phyloP scores from a whole-genome alignment of 2,113 vertebrate genomes.

The Trinectes maculatus region DNA sequence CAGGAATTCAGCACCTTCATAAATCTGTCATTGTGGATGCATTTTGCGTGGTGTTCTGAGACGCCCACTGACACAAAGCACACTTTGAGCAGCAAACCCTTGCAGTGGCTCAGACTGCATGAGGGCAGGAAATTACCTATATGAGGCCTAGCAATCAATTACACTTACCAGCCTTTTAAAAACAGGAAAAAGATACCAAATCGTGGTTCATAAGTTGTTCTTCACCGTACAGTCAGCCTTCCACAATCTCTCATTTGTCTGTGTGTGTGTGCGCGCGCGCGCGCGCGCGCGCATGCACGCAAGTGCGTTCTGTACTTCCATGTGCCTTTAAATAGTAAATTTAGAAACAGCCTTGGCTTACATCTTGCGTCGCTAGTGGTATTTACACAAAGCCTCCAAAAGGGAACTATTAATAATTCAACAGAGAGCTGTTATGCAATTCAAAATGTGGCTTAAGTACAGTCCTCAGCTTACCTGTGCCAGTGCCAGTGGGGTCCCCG shows the following conservation, averaged over 20 bases:
- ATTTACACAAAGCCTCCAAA: slow-evolving; percentile 53
- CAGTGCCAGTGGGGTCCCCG: slow-evolving; percentile 95
- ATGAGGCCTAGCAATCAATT: slow-evolving; percentile 12
- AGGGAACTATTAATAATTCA: slow-evolving; percentile 57
- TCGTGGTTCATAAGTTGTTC: slow-evolving; percentile 7
- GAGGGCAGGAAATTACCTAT: slow-evolving; percentile 33
- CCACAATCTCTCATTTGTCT: slow-evolving; percentile 4
- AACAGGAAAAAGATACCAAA: slow-evolving; percentile 31
- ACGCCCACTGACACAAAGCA: slow-evolving; percentile 42
- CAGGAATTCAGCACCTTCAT: slow-evolving; percentile 53
- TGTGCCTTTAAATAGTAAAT: slow-evolving; percentile 39
- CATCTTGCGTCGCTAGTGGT: slow-evolving; percentile 12
- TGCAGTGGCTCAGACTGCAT: not conserved
- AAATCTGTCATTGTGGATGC: slow-evolving; percentile 48
- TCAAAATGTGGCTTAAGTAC: slow-evolving; percentile 30
- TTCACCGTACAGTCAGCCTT: not conserved
- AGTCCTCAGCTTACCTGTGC: slow-evolving; percentile 85
- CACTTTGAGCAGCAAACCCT: slow-evolving; percentile 42
- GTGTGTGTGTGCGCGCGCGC: not conserved
- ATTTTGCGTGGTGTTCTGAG: slow-evolving; percentile 12
- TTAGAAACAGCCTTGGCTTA: slow-evolving; percentile 58
- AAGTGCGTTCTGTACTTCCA: slow-evolving; percentile 1
- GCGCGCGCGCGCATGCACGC: too few relatives aligned
- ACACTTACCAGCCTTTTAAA: slow-evolving; percentile 28
- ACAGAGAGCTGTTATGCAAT: slow-evolving; percentile 30